phyloP scores from a whole-genome alignment of 2,113 vertebrate species.

The Tenebrosternarchus preto region DNA sequence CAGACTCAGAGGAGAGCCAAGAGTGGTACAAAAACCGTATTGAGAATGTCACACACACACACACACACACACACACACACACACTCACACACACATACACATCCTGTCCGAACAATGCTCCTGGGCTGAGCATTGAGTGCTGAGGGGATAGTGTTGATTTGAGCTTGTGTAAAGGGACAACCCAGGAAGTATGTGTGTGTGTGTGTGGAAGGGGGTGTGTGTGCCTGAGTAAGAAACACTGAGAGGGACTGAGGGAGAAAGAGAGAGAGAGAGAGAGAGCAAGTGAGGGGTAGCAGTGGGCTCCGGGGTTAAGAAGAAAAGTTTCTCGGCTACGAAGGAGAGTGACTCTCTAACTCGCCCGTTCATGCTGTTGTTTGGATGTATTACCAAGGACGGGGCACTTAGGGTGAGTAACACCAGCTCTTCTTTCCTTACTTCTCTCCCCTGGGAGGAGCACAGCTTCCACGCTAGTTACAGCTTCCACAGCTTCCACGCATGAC shows the following conservation, averaged over 20 bases:
- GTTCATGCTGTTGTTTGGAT: conserved; percentile 52
- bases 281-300: conserved; percentile 52
- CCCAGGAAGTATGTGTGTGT: conserved; percentile 66
- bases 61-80: conserved; percentile 50
- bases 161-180: conserved; percentile 71
- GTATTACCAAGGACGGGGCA: conserved; percentile 25
- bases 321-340: conserved; percentile 57
- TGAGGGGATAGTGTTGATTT: conserved; percentile 60
- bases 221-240: conserved; percentile 30
- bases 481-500: too few relatives aligned
- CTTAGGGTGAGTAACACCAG: conserved; percentile 62
- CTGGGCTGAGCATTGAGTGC: conserved; percentile 51
- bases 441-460: background rate
- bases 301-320: conserved; percentile 64
- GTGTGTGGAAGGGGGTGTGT: conserved; percentile 19
- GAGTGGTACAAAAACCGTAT: conserved; percentile 57
- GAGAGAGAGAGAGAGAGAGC: conserved; percentile 12
- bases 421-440: conserved; percentile 6
- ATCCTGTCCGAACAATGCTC: conserved; percentile 66
- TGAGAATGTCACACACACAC: conserved; percentile 45
- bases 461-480: too few relatives aligned
- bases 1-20: conserved; percentile 48
- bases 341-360: conserved; percentile 31
- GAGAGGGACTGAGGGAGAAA: conserved; percentile 39
- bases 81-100: conserved; percentile 56